A percentile compares a stretch with the other conserved stretches of the same genome.
These are phyloP conservation scores for Phoxinus dragarum DNA, from an alignment of 2,797 vertebrate species.

Conservation along the genomic window DNA sequence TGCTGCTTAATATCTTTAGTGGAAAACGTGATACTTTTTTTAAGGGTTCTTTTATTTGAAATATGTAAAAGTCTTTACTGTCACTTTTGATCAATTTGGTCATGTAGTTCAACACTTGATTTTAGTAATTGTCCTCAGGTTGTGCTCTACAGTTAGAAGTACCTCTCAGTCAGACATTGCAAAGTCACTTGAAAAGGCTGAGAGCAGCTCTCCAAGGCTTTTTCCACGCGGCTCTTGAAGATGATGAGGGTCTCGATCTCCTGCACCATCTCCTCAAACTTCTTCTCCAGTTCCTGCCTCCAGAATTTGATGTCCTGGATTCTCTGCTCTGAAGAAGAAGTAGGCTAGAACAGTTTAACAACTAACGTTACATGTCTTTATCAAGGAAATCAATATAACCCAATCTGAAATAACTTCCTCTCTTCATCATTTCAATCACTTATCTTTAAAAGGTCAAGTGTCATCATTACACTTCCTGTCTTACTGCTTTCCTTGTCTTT, in stretches of 20 bases:
- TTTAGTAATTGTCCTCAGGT: background rate
- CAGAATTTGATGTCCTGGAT: constrained; percentile 86
- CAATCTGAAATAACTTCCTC: background rate
- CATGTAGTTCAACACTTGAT: background rate
- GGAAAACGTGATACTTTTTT: background rate
- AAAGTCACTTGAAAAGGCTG: constrained; percentile 80
- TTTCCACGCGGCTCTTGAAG: constrained; percentile 80
- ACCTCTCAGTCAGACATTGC: constrained; percentile 88
- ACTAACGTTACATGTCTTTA: background rate
- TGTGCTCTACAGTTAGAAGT: background rate
- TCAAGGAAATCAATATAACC: background rate
- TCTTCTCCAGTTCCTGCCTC: constrained; percentile 86
- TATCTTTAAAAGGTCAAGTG: background rate
- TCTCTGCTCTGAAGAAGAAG: constrained; percentile 83
- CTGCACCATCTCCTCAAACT: constrained; percentile 82
- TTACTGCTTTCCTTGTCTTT: background rate
- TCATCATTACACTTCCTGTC: background rate
- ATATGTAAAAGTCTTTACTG: background rate
- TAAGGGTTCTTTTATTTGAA: background rate
- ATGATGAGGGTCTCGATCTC: constrained; percentile 81
- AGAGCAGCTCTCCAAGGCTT: constrained; percentile 80
- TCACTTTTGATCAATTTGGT: background rate
- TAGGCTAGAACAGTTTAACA: background rate
- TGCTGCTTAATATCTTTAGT: background rate
- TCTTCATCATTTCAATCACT: background rate